A percentile compares a stretch with the other conserved stretches of the same genome.
Conservation (phyloP, 2,113 vertebrate genomes). For the Xiphophorus couchianus region DNA sequence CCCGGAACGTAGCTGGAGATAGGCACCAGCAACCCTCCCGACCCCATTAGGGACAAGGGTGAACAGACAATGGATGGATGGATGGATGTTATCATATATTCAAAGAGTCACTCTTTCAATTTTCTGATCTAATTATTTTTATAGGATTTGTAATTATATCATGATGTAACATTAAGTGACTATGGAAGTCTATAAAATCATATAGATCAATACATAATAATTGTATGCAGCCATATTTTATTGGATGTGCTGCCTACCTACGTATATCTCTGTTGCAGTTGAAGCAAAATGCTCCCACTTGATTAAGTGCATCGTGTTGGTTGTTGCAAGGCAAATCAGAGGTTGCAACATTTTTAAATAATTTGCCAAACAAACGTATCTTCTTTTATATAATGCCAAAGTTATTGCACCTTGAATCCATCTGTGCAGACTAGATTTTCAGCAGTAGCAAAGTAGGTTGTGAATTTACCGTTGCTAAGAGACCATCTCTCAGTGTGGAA, state of each 20-base stretch:
- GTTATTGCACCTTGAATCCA: neutral
- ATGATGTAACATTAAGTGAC: neutral
- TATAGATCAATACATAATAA: neutral
- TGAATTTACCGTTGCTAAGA: conserved; percentile 4
- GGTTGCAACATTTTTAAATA: neutral
- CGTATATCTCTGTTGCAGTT: neutral
- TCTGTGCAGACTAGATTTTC: neutral
- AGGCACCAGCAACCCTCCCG: no score
- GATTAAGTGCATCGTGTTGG: neutral
- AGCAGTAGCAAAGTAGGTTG: neutral
- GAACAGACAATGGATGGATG: no score
- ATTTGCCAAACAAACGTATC: neutral
- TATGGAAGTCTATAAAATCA: neutral
- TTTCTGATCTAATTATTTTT: no score
- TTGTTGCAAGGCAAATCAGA: neutral
- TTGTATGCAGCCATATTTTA: neutral
- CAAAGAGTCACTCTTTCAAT: no score
- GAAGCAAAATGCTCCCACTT: neutral
- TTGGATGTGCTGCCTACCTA: neutral
- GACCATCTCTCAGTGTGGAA: neutral
- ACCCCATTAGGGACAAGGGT: no score
- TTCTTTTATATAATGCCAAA: neutral
- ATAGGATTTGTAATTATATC: neutral
- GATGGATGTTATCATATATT: no score
- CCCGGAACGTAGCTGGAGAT: no score